Percentiles rank a stretch among this genome's conserved stretches.
Evolutionary conservation across 2,888 invertebrate species (phyloP).

Genomic region (Tetragnatha montana): DNA sequence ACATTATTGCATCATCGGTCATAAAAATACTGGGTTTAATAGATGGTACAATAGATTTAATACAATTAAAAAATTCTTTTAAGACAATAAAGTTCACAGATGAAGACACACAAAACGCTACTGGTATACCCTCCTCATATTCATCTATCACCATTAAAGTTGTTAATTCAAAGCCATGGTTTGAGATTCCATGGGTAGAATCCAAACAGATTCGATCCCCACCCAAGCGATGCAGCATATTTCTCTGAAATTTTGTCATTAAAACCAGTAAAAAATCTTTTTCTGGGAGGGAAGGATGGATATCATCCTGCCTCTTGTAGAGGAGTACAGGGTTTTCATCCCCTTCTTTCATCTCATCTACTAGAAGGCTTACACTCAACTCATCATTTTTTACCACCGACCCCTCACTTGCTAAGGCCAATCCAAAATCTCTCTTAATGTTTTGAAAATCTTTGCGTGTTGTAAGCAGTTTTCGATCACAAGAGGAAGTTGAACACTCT

Average conservation of each 20-base stretch:
- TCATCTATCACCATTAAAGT: no score
- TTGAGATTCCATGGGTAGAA: no score
- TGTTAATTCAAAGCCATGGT: no score
- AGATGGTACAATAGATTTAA: no score
- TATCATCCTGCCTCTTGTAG: conserved; percentile 17
- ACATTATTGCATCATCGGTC: conserved; percentile 24
- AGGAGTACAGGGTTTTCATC: not conserved
- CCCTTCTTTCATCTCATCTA: not conserved
- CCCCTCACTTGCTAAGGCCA: not conserved
- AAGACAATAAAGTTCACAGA: no score
- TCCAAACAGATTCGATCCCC: no score
- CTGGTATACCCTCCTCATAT: no score
- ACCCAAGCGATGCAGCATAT: no score
- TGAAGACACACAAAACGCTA: no score
- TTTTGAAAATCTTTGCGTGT: conserved; percentile 1
- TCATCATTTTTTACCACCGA: conserved; percentile 1
- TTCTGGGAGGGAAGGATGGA: not conserved
- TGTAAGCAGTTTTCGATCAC: not conserved
- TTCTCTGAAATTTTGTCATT: no score
- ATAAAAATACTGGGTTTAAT: not conserved
- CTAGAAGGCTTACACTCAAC: not conserved
- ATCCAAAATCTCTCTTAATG: conserved; percentile 6
- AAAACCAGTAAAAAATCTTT: conserved; percentile 21
- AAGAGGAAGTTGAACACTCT: no score
- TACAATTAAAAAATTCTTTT: no score